phyloP scores from a whole-genome alignment of 1,140 invertebrate species.

The Lepidurus apus region DNA sequence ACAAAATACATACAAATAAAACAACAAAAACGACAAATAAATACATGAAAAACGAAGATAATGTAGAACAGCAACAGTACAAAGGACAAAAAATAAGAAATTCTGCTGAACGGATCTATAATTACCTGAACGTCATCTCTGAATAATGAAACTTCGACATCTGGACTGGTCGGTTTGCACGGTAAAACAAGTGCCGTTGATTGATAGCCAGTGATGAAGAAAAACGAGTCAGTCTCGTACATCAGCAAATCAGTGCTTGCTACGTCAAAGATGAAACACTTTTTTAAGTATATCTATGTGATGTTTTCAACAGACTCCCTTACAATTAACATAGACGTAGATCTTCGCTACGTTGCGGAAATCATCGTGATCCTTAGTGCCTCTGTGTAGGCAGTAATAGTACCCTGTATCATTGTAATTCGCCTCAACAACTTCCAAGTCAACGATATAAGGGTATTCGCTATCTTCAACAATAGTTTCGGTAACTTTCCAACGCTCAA shows the following conservation, averaged over 20 bases:
- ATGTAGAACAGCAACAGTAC: background rate
- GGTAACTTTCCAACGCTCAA: background rate
- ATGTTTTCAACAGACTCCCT: background rate
- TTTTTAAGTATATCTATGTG: background rate
- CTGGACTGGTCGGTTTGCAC: slow-evolving; percentile 28
- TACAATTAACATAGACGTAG: slow-evolving; percentile 24
- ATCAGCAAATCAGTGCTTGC: background rate
- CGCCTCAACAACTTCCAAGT: background rate
- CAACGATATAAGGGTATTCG: background rate
- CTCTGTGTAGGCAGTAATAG: slow-evolving; percentile 14
- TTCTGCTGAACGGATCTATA: background rate
- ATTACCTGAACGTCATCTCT: background rate
- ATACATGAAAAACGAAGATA: background rate
- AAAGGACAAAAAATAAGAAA: no score
- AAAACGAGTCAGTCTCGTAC: no score
- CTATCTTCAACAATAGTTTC: background rate
- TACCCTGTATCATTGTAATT: background rate
- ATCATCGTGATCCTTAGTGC: background rate
- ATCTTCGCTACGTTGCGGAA: background rate
- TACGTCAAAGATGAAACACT: background rate
- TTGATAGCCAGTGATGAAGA: background rate
- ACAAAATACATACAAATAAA: no score
- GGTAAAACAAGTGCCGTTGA: slow-evolving; percentile 14
- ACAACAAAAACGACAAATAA: no score
- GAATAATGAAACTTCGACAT: slow-evolving; percentile 23